phyloP scores from a whole-genome alignment of 2,888 invertebrate genomes.

The Xylocampa areola region DNA sequence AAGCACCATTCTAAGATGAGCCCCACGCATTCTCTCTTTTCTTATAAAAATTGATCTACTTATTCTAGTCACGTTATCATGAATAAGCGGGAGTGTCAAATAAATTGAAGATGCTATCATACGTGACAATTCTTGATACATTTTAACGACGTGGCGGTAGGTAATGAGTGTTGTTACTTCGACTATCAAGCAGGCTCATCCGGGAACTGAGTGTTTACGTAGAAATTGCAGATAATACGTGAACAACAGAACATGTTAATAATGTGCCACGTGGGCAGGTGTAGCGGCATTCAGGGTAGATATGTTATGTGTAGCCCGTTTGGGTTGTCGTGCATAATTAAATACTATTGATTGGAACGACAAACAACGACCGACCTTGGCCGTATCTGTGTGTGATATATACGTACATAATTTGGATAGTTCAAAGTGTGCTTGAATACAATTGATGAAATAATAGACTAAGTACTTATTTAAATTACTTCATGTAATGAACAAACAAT shows the following conservation, averaged over 20 bases:
- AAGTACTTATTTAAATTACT: no score
- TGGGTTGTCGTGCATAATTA: slow-evolving; percentile 41
- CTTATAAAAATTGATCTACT: slow-evolving; percentile 15
- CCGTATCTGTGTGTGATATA: slow-evolving; percentile 10
- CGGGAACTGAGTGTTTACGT: background rate
- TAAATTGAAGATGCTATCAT: slow-evolving; percentile 63
- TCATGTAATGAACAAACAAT: no score
- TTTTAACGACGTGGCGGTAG: slow-evolving; percentile 35
- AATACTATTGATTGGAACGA: slow-evolving; percentile 42
- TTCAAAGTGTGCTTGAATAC: slow-evolving; percentile 1
- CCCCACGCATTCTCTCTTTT: background rate
- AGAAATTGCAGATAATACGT: slow-evolving; percentile 10
- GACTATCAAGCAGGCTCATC: slow-evolving; percentile 8
- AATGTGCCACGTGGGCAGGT: slow-evolving; percentile 7
- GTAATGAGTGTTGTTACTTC: slow-evolving; percentile 7
- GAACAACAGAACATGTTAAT: slow-evolving; percentile 20
- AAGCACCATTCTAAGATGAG: slow-evolving; percentile 11
- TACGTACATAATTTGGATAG: slow-evolving; percentile 19
- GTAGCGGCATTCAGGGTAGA: slow-evolving; percentile 10
- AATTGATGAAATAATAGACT: background rate
- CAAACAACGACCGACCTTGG: slow-evolving; percentile 24
- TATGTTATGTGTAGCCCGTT: slow-evolving; percentile 12
- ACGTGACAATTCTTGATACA: slow-evolving; percentile 43
- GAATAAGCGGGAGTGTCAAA: slow-evolving; percentile 58
- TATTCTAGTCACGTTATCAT: slow-evolving; percentile 33